These are phyloP conservation scores for Zaprionus nigranus DNA, from an alignment of 1,140 invertebrate species.

Conservation along the genomic window DNA sequence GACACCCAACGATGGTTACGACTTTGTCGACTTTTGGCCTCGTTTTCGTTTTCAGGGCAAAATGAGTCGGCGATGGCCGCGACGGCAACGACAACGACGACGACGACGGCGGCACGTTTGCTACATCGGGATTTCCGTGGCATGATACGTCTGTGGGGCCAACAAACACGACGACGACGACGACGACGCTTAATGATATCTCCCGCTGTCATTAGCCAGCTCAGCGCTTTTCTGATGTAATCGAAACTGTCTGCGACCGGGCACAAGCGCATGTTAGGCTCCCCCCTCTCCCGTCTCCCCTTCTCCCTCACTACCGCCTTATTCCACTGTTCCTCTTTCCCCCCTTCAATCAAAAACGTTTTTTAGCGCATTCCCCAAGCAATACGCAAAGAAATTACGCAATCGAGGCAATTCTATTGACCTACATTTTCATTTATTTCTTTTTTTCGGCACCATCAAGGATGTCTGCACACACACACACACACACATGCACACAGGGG, in stretches of 20 bases:
- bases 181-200: slow-evolving; percentile 34
- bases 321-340: neutral
- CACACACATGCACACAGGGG: slow-evolving; percentile 3
- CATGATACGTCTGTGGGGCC: slow-evolving; percentile 1
- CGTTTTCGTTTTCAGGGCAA: slow-evolving; percentile 5
- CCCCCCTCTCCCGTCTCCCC: neutral
- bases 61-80: slow-evolving; percentile 3
- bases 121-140: slow-evolving; percentile 20
- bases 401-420: slow-evolving; percentile 66
- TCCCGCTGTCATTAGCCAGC: slow-evolving; percentile 37
- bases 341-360: neutral
- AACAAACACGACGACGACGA: too few relatives aligned
- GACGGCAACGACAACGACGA: neutral
- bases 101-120: slow-evolving; percentile 18
- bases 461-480: slow-evolving; percentile 49
- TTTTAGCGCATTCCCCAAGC: slow-evolving; percentile 8
- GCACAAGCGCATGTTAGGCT: neutral
- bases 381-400: slow-evolving; percentile 54
- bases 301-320: neutral
- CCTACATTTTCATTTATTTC: slow-evolving; percentile 61
- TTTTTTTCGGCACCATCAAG: slow-evolving; percentile 55
- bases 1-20: slow-evolving; percentile 2
- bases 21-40: slow-evolving; percentile 34
- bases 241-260: slow-evolving; percentile 37
- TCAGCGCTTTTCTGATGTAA: slow-evolving; percentile 40